Evolutionary conservation across 2,113 vertebrate species (phyloP), one percentile per base, ranked within the genome.

Genomic region (Pelobates fuscus): DNA sequence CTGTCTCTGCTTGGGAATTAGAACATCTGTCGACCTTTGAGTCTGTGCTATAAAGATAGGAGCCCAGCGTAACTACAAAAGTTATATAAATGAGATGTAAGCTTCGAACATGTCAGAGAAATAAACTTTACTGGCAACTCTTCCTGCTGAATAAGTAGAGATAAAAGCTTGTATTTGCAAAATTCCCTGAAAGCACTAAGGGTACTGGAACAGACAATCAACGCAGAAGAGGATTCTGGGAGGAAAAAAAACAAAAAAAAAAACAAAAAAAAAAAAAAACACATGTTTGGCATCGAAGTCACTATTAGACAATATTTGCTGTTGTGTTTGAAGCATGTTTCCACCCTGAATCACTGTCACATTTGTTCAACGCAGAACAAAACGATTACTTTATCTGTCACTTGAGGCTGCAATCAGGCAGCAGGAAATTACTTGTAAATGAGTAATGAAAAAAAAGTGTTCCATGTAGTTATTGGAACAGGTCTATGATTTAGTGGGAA

Each of bases 341-440:
- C 23, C 24, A 58, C 49, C 59, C 43, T 54, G 70, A 64, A 64
- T 55, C 65, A 68, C 43, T 20, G 73, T 68, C 43, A 52, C 57
- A 61, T 60, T 76, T 67, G 64, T 66, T 77, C 43, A 61, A 20
- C 66, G 55, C 30, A 46, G 55, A 46, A 66, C n/a, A 67, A 32
- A 76, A 60, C 32, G 37, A 65, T 65, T 65, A 67, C 52, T 66
- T 60, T 32, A 46, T 25, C 43, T 46, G 66, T 76, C 66, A 60
- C 32, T 32, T 21, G 72, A 21, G 25, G 5, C n/a, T 44, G 49
- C 58, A 58, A 74, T 66, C 52, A 68, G 32, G 61, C 41, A 61
- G 55, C 52, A 76, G 72, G 72, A 67, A 76, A 76, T 76, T 60
- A 67, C 55, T 77, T 25, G 14, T 77, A 68, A 52, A 68, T 76